A percentile compares a stretch with the other conserved stretches of the same genome.
These are phyloP conservation scores for Gymnorhina tibicen DNA, from an alignment of 2,113 vertebrate genomes.

Conservation along the genomic window DNA sequence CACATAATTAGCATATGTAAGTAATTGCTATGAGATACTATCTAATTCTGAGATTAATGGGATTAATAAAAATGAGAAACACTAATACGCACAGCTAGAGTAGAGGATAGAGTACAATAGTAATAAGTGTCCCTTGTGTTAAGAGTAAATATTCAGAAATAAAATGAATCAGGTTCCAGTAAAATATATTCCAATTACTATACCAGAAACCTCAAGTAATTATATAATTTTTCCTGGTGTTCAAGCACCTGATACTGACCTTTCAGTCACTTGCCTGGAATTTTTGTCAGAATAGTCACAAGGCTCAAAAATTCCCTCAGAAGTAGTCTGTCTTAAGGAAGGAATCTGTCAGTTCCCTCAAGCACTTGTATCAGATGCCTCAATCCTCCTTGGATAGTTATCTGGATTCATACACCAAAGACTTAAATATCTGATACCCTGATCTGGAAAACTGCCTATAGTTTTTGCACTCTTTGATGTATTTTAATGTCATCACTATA, in stretches of 20 bases:
- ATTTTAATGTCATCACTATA: background rate
- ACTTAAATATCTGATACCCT: background rate
- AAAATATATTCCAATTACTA: background rate
- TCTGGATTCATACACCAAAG: background rate
- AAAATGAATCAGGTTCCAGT: background rate
- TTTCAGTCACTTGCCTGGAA: background rate
- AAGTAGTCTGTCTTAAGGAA: background rate
- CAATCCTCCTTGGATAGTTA: background rate
- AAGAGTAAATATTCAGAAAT: background rate
- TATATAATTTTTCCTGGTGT: background rate
- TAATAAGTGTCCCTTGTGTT: background rate
- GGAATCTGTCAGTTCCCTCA: background rate
- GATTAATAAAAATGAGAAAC: constrained; percentile 11
- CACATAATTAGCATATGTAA: background rate
- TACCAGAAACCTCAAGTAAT: background rate
- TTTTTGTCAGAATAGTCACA: background rate
- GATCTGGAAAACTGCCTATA: background rate
- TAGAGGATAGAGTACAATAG: background rate
- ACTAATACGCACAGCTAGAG: background rate
- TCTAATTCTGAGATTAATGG: background rate
- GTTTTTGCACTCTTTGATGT: background rate
- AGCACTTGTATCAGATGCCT: background rate
- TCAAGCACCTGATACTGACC: background rate
- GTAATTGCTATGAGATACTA: background rate
- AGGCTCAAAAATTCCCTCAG: background rate